phyloP scores from a whole-genome alignment of 2,113 vertebrate species.

The Varanus komodoensis region DNA sequence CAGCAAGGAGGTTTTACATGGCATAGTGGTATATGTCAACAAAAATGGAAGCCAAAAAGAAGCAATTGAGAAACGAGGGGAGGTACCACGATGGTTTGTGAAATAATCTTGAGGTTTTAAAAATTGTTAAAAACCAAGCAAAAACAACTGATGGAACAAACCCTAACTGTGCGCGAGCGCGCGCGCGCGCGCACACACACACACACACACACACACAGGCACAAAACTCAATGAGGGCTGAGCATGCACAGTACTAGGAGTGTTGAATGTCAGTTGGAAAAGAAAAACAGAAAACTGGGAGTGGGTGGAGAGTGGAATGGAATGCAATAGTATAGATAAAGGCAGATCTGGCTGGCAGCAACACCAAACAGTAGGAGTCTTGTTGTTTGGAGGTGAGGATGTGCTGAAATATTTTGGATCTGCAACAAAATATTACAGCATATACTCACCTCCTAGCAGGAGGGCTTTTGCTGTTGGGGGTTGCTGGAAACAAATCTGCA shows the following conservation, averaged over 20 bases:
- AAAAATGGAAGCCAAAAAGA: background rate
- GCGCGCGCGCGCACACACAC: no score
- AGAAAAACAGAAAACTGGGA: background rate
- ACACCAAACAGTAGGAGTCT: background rate
- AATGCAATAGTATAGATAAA: background rate
- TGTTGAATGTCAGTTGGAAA: background rate
- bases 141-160: background rate
- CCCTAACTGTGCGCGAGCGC: background rate
- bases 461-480: no score
- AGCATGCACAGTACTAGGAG: background rate
- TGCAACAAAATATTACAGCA: no score
- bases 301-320: background rate
- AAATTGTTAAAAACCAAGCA: background rate
- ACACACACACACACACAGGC: background rate
- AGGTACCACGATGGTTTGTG: background rate
- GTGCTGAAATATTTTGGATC: background rate
- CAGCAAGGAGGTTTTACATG: background rate
- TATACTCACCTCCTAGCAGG: no score
- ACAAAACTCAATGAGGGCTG: background rate
- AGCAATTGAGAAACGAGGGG: background rate
- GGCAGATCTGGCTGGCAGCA: background rate
- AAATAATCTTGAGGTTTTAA: background rate
- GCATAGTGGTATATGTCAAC: background rate
- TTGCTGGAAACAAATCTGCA: background rate
- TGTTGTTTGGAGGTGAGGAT: background rate